Percentiles rank a stretch among this genome's conserved stretches.
phyloP scores from a whole-genome alignment of 2,888 invertebrate genomes.

The Parasteatoda lunata region DNA sequence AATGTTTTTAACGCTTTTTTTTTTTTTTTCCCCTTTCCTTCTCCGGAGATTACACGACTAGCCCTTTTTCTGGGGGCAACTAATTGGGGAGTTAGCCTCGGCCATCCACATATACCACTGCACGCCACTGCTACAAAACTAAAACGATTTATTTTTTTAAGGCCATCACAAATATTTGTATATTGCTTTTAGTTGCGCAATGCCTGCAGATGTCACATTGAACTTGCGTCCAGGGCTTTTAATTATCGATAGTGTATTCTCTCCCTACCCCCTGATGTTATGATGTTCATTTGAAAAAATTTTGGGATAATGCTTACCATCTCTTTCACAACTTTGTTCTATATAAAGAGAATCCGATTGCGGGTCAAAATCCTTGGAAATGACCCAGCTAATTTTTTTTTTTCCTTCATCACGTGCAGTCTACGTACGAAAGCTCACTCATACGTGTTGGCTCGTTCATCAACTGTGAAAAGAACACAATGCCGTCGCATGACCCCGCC shows the following conservation, averaged over 20 bases:
- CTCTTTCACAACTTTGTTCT: conserved; percentile 38
- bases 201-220: not conserved
- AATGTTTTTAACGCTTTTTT: no score
- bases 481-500: not conserved
- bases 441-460: conserved; percentile 11
- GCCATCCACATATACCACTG: no score
- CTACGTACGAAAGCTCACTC: not conserved
- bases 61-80: no score
- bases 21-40: no score
- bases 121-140: no score
- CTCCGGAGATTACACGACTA: no score
- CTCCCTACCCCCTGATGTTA: not conserved
- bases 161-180: no score
- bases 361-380: conserved; percentile 57
- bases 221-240: not conserved
- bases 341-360: conserved; percentile 25
- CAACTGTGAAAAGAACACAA: conserved; percentile 6
- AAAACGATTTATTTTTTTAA: no score
- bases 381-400: conserved; percentile 20
- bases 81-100: no score
- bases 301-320: not conserved
- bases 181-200: not conserved
- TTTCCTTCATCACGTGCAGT: not conserved
- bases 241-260: not conserved
- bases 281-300: not conserved